Evolutionary conservation across 2,113 vertebrate genomes (phyloP).

Genomic region (Pachypanchax playfairii): DNA sequence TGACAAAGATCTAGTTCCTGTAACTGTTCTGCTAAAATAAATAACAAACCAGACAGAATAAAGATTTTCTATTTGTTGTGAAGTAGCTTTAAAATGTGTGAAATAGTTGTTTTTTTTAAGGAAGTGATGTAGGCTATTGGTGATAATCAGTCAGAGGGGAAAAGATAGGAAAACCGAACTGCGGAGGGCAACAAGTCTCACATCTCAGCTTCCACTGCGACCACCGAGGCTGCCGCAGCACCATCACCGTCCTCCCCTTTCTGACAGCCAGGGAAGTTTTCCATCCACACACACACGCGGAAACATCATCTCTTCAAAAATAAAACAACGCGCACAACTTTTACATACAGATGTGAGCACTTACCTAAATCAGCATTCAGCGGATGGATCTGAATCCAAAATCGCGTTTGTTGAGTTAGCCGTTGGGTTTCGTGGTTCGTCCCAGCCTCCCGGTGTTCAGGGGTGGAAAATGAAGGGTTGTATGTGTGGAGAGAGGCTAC

Average conservation of each 20-base stretch:
- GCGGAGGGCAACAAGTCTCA: slow-evolving; percentile 63
- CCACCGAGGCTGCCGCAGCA: slow-evolving; percentile 38
- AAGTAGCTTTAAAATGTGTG: too few species aligned
- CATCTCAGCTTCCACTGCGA: slow-evolving; percentile 11
- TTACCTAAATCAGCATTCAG: slow-evolving; percentile 31
- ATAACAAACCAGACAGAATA: too few species aligned
- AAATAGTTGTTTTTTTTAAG: too few species aligned
- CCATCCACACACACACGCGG: background rate
- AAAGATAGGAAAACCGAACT: too few species aligned
- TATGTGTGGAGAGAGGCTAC: background rate
- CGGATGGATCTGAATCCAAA: slow-evolving; percentile 25
- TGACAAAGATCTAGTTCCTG: too few species aligned
- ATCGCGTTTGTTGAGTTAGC: slow-evolving; percentile 12
- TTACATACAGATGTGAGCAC: slow-evolving; percentile 5
- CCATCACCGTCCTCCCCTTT: background rate
- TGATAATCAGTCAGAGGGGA: too few species aligned
- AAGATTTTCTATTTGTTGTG: too few species aligned
- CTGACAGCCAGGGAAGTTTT: slow-evolving; percentile 39
- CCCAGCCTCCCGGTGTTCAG: background rate
- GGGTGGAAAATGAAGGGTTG: background rate
- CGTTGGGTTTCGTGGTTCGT: background rate
- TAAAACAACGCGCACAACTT: slow-evolving; percentile 54
- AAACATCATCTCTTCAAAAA: background rate
- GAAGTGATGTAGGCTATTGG: too few species aligned
- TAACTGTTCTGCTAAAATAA: background rate